Conservation (phyloP, 2,797 vertebrate genomes). For the Vespertilio murinus region DNA sequence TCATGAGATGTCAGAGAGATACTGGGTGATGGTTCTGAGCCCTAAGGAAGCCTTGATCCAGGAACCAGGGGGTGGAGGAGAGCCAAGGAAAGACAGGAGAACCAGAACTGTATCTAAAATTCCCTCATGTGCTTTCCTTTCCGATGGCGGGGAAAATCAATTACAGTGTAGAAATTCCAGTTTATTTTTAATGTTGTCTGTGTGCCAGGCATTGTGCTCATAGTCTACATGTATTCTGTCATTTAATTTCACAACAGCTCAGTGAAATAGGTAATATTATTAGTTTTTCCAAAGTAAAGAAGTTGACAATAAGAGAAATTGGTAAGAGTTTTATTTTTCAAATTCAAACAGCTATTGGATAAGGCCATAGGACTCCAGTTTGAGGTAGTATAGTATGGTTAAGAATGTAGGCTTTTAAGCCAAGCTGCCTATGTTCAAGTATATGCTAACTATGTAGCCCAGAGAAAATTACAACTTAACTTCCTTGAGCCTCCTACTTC, state of each 20-base stretch:
- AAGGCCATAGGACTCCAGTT: not conserved
- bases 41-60: not conserved
- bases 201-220: not conserved
- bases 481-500: not conserved
- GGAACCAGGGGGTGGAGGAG: not conserved
- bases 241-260: not conserved
- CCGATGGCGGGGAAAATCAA: not conserved
- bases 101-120: not conserved
- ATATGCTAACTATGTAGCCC: not conserved
- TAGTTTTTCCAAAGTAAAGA: not conserved
- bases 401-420: not conserved
- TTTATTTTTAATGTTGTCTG: not conserved
- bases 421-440: not conserved
- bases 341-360: not conserved
- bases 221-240: not conserved
- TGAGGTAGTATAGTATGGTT: not conserved
- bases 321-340: not conserved
- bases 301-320: not conserved
- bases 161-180: not conserved
- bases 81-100: not conserved
- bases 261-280: not conserved
- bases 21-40: not conserved
- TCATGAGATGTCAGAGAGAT: conserved; percentile 38
- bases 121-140: not conserved
- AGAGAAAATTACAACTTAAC: not conserved